phyloP scores from a whole-genome alignment of 2,797 vertebrate genomes.

The Sebastes kiyomatsui region DNA sequence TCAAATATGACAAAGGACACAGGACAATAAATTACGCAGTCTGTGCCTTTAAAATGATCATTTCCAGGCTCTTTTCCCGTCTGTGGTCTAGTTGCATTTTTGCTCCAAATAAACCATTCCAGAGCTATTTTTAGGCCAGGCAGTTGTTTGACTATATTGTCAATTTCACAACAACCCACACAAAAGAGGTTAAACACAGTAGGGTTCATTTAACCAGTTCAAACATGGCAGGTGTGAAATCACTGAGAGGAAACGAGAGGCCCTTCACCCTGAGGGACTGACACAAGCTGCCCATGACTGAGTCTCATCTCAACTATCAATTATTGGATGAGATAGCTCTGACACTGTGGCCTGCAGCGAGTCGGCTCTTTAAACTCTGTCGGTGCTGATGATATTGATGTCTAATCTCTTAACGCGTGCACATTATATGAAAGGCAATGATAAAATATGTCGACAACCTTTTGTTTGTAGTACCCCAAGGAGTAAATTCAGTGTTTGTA shows the following conservation, averaged over 20 bases:
- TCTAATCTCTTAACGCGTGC: background rate
- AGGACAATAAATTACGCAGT: background rate
- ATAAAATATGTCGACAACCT: background rate
- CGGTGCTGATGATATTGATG: slow-evolving; percentile 2
- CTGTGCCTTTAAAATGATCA: background rate
- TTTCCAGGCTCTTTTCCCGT: background rate
- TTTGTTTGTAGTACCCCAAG: background rate
- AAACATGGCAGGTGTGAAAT: slow-evolving; percentile 64
- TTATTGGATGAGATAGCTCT: slow-evolving; percentile 39
- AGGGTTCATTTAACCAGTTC: slow-evolving; percentile 44
- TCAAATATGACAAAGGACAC: background rate
- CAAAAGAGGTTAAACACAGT: slow-evolving; percentile 30
- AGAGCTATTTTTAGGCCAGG: background rate
- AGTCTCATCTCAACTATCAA: slow-evolving; percentile 41
- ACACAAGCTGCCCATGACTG: slow-evolving; percentile 38
- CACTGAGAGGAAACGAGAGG: slow-evolving; percentile 23
- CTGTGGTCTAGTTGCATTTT: background rate
- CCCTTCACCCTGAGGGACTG: slow-evolving; percentile 24
- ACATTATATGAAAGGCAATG: background rate
- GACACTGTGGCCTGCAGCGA: slow-evolving; percentile 33
- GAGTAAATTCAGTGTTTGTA: background rate
- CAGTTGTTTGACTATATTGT: slow-evolving; percentile 27
- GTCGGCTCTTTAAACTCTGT: slow-evolving; percentile 26
- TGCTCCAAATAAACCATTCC: slow-evolving; percentile 5
- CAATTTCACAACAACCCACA: slow-evolving; percentile 23